Base-by-base conservation (phyloP, 2,797 vertebrate genomes). In the Nasua narica region DNA sequence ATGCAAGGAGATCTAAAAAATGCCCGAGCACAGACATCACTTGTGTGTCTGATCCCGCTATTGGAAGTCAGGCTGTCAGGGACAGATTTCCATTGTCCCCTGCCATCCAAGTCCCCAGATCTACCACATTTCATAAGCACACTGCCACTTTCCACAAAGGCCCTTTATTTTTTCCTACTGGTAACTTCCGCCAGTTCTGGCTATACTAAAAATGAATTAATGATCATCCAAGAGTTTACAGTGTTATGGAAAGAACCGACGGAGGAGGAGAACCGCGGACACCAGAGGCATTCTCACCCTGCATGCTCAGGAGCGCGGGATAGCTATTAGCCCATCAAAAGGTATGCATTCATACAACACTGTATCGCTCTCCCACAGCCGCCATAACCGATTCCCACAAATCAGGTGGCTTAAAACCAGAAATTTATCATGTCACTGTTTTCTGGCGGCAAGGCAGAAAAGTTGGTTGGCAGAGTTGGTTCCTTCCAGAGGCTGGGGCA, bases 1-100 rank as follows among this genome's bases (percentile, higher is more conserved):
- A 74, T 43, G 76, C 2, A 16, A 95, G 69, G 60, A 83, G 46
- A 95, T 72, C 67, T 37, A 32, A 48, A 87, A 46, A 81, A 56
- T 19, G 60, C 19, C 81, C 7, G 1, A 46, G 40, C 27, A 46
- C 79, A 86, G 81, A 84, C 21, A 60, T 13, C 37, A 16, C 50
- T 46, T 37, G 62, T 43, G 79, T 14, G 56, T 48, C 52, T 4
- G 62, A 60, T n/a, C n/a, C 12, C 32, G 18, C 69, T 27, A 11
- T 56, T 81, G 74, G 72, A 56, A 70, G 82, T 32, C 37, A 84
- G 27, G 19, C 3, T 54, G 83, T 70, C 18, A 29, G 62, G 32
- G 86, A 70, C 16, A 10, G 69, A 78, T 43, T 32, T 56, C 52
- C 12, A 40, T 19, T 16, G 48, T 87, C 13, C 10, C 48, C 32